A percentile compares a stretch with the other conserved stretches of the same genome.
These are phyloP conservation scores for Sciurus vulgaris DNA, from an alignment of 2,797 vertebrate species.

Conservation along the genomic window DNA sequence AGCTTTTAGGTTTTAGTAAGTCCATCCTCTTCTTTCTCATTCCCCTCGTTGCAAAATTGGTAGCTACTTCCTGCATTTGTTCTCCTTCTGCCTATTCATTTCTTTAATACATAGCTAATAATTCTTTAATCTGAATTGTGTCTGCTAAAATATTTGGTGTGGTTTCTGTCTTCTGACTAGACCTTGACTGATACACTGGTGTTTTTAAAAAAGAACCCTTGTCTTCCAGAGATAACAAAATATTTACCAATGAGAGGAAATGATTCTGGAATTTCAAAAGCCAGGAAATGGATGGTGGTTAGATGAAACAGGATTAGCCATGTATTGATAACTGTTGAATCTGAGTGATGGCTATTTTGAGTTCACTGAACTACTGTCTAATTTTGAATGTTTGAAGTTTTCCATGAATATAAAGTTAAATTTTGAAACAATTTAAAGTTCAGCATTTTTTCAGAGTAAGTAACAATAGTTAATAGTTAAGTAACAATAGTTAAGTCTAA, in stretches of 20 bases:
- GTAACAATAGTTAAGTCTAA: not conserved
- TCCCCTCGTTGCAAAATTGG: not conserved
- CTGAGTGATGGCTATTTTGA: not conserved
- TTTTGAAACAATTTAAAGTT: not conserved
- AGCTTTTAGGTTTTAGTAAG: not conserved
- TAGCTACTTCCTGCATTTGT: not conserved
- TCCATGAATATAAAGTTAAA: not conserved
- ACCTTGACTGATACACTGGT: not conserved
- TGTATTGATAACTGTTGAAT: not conserved
- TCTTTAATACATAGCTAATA: not conserved
- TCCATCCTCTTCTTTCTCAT: not conserved
- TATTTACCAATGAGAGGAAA: conserved; percentile 19
- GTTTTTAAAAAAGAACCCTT: not conserved
- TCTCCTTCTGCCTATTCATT: not conserved
- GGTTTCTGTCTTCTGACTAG: not conserved
- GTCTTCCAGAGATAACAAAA: not conserved
- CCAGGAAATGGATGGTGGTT: not conserved
- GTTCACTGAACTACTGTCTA: not conserved
- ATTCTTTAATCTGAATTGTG: not conserved
- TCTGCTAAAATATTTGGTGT: not conserved
- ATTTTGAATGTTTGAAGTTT: conserved; percentile 45
- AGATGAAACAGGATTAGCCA: not conserved
- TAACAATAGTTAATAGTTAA: not conserved
- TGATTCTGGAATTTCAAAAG: conserved; percentile 22
- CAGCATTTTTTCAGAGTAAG: not conserved